Evolutionary conservation across 2,797 vertebrate species (phyloP), one percentile per base, ranked within the genome.

Genomic region (Tolypeutes matacus): DNA sequence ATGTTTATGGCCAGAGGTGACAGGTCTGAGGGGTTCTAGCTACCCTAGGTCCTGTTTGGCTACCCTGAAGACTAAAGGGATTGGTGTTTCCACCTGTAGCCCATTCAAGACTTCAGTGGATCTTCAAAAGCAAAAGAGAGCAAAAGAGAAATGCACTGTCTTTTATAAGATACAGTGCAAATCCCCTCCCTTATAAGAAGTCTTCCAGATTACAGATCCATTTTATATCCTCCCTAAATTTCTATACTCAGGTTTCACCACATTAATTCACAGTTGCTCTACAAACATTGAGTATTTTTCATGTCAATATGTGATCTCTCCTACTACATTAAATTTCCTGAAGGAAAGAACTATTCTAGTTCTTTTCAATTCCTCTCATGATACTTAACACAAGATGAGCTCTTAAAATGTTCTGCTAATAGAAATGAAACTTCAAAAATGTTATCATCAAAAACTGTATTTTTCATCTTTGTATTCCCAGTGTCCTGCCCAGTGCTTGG

Each of bases 291-390:
- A 94, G 69, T 95, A 94, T 96, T 96, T 97, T 96, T 97, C 93
- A 97, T 89, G 88, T 96, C 93, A 87, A 51, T 96, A 96, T 94
- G 67, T 95, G 95, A 95, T 92, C 88, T 96, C 89, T 96, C 95
- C 89, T 80, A 96, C 93, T 93, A 95, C 80, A 96, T 95, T 96
- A 96, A 95, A 84, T 94, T 97, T 97, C 94, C 83, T 93, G 83
- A 96, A 94, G 80, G 64, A 90, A 93, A 83, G 49, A 94, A 86
- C 86, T 89, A 96, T 70, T 96, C 77, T 86, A 89, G 85, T 75
- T 96, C 89, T 96, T 96, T 96, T 88, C 70, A 92, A 76, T 86
- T 95, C 78, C 56, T 96, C 80, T 95, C 73, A 82, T n/a, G 75
- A 94, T 83, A 95, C 95, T 96, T 92, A 95, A 75, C 51, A 78